Evolutionary conservation across 2,797 vertebrate genomes (phyloP), one percentile per base, ranked within the genome.

Genomic region (Pipistrellus kuhlii): DNA sequence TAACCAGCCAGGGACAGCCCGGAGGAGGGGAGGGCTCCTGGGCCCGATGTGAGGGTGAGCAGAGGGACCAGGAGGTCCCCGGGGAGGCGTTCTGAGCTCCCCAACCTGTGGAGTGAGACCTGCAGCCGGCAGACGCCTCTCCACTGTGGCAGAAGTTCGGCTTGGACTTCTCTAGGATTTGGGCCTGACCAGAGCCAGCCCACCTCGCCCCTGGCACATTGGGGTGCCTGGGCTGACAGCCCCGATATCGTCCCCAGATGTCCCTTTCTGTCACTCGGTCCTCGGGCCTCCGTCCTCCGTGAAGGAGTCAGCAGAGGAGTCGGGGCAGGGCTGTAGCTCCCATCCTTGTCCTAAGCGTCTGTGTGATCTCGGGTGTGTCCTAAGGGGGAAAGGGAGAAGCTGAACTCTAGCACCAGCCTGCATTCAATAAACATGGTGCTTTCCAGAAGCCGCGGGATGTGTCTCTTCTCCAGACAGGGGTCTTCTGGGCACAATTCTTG

Each of bases 401-500:
- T 77, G 21, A 59, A n/a, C 25, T 25, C 46, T 71, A 25, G 35
- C 41, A 82, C 69, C 78, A 85, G 62, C 78, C 66, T 82, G 62
- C 38, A 69, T 32, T 69, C 48, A 75, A 38, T 82, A 69, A 82
- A 85, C 12, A 23, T 62, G 10, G 83, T 25, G 21, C 44, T 72
- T 73, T 44, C 44, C 59, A 17, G 85, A 20, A 69, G 68, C 51
- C 76, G 72, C 75, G 46, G 30, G 8, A 14, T 17, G 3, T 62
- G 59, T 72, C 23, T 94, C 69, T 78, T 81, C 55, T 91, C 72
- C 66, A 86, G 51, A 81, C 8, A 23, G 57, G 51, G 35, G 6
- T 53, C 69, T 92, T 77, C 55, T 84, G 59, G 62, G 18, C n/a
- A 62, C 73, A 88, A 82, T 87, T 92, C 44, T 80, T 85, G 21